phyloP scores from a whole-genome alignment of 92 coral and sea anemone species.

The Isaurus tuberculatus region DNA sequence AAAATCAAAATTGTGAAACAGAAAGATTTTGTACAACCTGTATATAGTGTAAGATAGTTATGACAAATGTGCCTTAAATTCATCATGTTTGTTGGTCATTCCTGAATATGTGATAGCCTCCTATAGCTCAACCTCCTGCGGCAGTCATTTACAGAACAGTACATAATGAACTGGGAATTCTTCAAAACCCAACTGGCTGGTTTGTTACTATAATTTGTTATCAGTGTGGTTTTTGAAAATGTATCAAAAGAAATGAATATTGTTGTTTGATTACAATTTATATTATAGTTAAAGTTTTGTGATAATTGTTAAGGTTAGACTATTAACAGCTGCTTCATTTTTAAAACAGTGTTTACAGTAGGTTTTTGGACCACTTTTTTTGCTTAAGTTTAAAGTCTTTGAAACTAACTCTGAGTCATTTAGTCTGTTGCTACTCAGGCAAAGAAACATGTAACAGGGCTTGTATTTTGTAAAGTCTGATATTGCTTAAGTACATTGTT shows the following conservation, averaged over 20 bases:
- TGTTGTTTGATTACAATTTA: neutral
- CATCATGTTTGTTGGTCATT: conserved; percentile 67
- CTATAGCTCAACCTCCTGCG: conserved; percentile 73
- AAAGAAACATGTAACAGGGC: too few relatives aligned
- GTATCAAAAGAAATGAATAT: neutral
- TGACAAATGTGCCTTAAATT: neutral
- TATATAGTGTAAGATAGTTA: neutral
- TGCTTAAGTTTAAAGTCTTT: too few relatives aligned
- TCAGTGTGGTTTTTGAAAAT: neutral
- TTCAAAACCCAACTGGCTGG: conserved; percentile 99
- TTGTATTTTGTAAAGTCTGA: too few relatives aligned
- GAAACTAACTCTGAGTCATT: too few relatives aligned
- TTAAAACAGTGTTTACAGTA: too few relatives aligned
- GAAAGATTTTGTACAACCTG: neutral
- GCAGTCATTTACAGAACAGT: conserved; percentile 83
- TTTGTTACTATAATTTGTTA: conserved; percentile 64
- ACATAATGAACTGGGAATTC: conserved; percentile 87
- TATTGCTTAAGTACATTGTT: too few relatives aligned
- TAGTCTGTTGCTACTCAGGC: too few relatives aligned
- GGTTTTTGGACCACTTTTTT: too few relatives aligned
- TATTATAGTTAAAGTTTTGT: too few relatives aligned
- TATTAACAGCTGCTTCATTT: too few relatives aligned
- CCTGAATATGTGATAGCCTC: conserved; percentile 97
- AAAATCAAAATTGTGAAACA: too few relatives aligned
- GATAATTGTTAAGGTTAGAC: too few relatives aligned